Conservation (phyloP, 2,888 invertebrate species). For the Phytoseiulus persimilis region DNA sequence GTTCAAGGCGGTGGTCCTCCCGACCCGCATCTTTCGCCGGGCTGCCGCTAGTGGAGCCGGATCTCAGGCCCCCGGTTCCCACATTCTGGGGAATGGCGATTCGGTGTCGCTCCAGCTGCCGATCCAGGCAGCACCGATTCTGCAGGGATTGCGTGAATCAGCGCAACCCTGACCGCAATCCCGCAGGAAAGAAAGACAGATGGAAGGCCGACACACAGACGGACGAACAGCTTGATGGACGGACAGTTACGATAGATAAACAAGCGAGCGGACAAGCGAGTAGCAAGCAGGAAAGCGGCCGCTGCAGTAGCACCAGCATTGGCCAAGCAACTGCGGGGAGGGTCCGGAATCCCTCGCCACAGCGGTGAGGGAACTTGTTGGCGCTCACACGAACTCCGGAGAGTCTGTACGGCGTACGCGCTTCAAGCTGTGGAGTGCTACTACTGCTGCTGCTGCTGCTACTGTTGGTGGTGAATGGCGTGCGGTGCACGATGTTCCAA, state of each 20-base stretch:
- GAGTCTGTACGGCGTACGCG: slow-evolving; percentile 5
- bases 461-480: background rate
- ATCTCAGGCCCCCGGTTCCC: too few species aligned
- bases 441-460: background rate
- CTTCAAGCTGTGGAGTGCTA: background rate
- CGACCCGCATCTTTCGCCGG: too few species aligned
- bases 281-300: background rate
- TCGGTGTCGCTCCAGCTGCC: too few species aligned
- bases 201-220: background rate
- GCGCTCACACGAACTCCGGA: slow-evolving; percentile 5
- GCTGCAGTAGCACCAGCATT: background rate
- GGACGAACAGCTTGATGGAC: background rate
- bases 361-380: background rate
- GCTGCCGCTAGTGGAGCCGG: too few species aligned
- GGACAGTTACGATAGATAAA: background rate
- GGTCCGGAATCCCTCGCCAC: background rate
- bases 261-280: background rate
- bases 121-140: too few species aligned
- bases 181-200: background rate
- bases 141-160: background rate
- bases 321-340: background rate
- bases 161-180: background rate
- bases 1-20: too few species aligned
- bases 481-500: slow-evolving; percentile 5
- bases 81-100: too few species aligned